A percentile compares a stretch with the other conserved stretches of the same genome.
Evolutionary conservation across 2,888 invertebrate genomes (phyloP).

Genomic region (Ellobium chinense): DNA sequence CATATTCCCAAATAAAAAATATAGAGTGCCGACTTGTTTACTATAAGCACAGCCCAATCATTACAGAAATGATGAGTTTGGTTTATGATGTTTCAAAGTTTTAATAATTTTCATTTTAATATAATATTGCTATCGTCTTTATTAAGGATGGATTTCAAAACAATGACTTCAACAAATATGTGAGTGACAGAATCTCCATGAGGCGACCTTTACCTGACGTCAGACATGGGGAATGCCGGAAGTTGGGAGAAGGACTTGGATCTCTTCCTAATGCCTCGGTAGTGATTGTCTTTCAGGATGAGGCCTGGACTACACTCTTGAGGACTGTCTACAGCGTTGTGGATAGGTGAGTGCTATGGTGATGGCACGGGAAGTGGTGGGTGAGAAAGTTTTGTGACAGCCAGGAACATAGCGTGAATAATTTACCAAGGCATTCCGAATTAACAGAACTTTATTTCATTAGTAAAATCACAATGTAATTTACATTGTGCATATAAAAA

Average conservation of each 20-base stretch:
- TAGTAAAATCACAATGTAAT: no score
- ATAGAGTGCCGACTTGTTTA: no score
- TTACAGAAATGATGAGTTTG: no score
- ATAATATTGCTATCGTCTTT: no score
- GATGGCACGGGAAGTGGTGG: neutral
- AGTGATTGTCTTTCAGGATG: conserved; percentile 21
- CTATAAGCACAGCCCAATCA: no score
- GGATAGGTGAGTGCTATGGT: conserved; percentile 23
- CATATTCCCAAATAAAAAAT: no score
- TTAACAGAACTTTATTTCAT: no score
- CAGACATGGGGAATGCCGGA: neutral
- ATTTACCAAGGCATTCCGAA: no score
- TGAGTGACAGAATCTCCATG: conserved; percentile 30
- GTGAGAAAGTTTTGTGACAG: neutral
- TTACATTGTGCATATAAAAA: no score
- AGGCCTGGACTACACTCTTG: conserved; percentile 17
- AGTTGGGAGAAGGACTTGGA: neutral
- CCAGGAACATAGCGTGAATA: no score
- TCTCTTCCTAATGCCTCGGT: neutral
- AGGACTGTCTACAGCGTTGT: conserved; percentile 26
- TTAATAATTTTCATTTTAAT: no score
- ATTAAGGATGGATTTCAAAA: conserved; percentile 2
- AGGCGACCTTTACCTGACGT: conserved; percentile 18
- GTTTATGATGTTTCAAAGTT: no score
- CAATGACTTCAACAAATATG: conserved; percentile 11